A percentile compares a stretch with the other conserved stretches of the same genome.
phyloP scores from a whole-genome alignment of 2,113 vertebrate genomes.

The Micromys minutus region DNA sequence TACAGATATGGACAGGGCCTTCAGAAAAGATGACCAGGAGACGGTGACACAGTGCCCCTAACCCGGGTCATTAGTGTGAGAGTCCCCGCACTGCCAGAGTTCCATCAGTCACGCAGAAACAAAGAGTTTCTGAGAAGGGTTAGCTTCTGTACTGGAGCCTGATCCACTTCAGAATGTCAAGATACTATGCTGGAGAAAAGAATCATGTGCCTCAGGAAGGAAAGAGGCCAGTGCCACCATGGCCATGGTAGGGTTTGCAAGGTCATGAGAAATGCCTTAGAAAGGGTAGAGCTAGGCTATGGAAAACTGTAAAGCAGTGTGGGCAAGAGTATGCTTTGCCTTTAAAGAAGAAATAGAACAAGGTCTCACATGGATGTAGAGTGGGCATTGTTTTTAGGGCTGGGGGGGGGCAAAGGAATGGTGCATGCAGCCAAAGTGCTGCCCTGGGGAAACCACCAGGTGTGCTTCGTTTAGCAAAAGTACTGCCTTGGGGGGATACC shows the following conservation, averaged over 20 bases:
- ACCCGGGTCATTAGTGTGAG: background rate
- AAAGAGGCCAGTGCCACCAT: background rate
- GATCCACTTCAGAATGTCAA: background rate
- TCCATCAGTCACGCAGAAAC: background rate
- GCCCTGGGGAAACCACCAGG: no score
- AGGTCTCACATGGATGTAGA: accelerated
- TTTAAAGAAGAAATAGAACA: background rate
- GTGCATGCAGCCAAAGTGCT: accelerated
- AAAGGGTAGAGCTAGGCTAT: background rate
- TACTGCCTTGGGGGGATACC: no score
- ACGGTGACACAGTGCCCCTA: background rate
- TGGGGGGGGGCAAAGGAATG: background rate
- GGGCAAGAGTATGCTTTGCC: accelerated
- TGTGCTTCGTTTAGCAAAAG: no score
- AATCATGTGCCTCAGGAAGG: background rate
- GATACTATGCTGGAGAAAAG: background rate
- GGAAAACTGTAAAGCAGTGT: background rate
- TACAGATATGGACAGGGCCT: background rate
- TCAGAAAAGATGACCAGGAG: background rate
- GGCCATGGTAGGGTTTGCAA: background rate
- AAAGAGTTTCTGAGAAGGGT: background rate
- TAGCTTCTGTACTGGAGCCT: background rate
- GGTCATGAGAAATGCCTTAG: background rate
- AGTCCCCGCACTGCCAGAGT: background rate
- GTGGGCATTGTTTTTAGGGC: background rate